Percentiles rank a stretch among this genome's conserved stretches.
phyloP scores from a whole-genome alignment of 92 coral and sea anemone genomes.

The Heliopora coerulea region DNA sequence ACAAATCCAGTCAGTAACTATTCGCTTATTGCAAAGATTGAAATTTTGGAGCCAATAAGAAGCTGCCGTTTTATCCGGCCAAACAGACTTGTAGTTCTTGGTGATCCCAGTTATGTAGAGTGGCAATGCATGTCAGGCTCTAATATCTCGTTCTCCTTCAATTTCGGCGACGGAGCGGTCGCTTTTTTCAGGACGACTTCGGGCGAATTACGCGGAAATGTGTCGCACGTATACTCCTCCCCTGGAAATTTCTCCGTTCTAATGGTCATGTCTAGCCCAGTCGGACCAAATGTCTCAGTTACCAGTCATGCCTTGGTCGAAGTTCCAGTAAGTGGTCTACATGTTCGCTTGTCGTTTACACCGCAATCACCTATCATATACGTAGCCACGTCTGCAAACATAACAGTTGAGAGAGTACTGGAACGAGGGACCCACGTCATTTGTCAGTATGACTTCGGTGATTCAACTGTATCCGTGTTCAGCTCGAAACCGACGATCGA shows the following conservation, averaged over 20 bases:
- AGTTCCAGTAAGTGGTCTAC: constrained; percentile 68
- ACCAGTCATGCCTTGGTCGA: constrained; percentile 70
- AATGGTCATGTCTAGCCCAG: constrained; percentile 62
- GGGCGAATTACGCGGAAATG: constrained; percentile 33
- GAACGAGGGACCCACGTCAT: constrained; percentile 64
- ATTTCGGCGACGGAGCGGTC: constrained; percentile 71
- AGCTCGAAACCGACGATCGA: constrained; percentile 44
- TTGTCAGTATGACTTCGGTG: constrained; percentile 76
- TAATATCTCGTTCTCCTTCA: constrained; percentile 71
- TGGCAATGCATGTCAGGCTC: constrained; percentile 79
- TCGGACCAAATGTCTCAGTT: constrained; percentile 74
- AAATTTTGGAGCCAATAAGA: constrained; percentile 58
- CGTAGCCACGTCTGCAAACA: constrained; percentile 62
- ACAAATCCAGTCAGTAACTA: constrained; percentile 69
- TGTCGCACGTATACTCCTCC: constrained; percentile 62
- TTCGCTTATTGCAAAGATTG: constrained; percentile 34
- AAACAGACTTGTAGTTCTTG: constrained; percentile 67
- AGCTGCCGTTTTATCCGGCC: constrained; percentile 59
- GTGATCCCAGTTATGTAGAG: constrained; percentile 50
- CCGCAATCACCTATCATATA: constrained; percentile 61
- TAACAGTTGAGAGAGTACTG: constrained; percentile 55
- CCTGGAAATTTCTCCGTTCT: constrained; percentile 79
- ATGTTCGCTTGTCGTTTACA: constrained; percentile 53
- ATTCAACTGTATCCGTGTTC: constrained; percentile 50
- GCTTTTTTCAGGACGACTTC: constrained; percentile 4